Conservation (phyloP, 2,888 invertebrate genomes). For the Polietes domitor region DNA sequence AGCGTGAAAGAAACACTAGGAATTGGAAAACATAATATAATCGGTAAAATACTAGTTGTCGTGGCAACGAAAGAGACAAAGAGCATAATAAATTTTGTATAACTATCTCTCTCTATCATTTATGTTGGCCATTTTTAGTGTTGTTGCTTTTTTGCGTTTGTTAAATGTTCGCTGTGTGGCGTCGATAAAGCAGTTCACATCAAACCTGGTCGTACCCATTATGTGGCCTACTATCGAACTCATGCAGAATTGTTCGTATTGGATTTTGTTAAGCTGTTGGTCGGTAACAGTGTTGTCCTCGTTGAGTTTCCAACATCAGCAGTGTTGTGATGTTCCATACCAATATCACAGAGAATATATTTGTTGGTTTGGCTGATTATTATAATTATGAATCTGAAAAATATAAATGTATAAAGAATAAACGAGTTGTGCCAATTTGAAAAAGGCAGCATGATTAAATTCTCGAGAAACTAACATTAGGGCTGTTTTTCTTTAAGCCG, state of each 20-base stretch:
- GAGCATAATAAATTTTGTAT: background rate
- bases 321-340: too few relatives aligned
- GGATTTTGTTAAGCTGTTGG: too few relatives aligned
- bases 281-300: too few relatives aligned
- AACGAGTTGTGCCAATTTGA: too few relatives aligned
- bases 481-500: too few relatives aligned
- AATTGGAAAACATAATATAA: background rate
- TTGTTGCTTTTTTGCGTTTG: background rate
- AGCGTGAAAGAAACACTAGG: conserved; percentile 32
- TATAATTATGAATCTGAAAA: too few relatives aligned
- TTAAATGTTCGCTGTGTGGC: background rate
- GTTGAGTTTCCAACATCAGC: too few relatives aligned
- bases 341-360: too few relatives aligned
- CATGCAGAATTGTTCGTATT: background rate
- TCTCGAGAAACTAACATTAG: too few relatives aligned
- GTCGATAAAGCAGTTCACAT: background rate
- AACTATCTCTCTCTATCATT: background rate
- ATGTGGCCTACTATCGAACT: background rate
- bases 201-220: background rate
- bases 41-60: background rate
- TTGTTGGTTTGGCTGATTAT: too few relatives aligned
- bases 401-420: too few relatives aligned
- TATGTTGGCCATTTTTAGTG: background rate
- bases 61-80: background rate
- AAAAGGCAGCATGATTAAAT: too few relatives aligned